phyloP scores from a whole-genome alignment of 2,888 invertebrate genomes.

The Agrochola circellaris region DNA sequence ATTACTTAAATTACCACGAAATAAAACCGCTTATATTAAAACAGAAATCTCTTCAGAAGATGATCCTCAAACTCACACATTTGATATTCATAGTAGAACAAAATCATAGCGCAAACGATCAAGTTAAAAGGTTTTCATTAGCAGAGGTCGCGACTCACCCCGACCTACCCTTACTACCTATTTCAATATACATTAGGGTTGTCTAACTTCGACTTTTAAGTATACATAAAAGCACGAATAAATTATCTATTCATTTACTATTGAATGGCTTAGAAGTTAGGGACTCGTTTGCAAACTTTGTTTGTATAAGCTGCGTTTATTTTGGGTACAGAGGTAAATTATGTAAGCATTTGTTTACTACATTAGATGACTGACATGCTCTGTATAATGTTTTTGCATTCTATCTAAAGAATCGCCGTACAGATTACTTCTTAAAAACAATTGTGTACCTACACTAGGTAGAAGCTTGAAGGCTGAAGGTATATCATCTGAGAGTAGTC shows the following conservation, averaged over 20 bases:
- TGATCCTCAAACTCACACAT: neutral
- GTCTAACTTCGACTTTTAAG: constrained; percentile 36
- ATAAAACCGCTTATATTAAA: neutral
- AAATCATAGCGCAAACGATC: constrained; percentile 27
- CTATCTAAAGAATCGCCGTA: neutral
- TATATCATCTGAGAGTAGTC: neutral
- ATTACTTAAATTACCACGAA: neutral
- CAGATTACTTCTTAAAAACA: neutral
- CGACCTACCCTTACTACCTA: constrained; percentile 17
- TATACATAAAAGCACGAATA: constrained; percentile 37
- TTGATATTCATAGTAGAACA: neutral
- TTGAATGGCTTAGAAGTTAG: constrained; percentile 32
- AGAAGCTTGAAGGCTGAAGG: neutral
- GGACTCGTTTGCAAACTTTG: constrained; percentile 6
- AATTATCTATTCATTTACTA: constrained; percentile 30
- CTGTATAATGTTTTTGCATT: neutral
- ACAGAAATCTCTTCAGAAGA: neutral
- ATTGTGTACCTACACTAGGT: neutral
- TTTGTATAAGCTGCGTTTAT: constrained; percentile 18
- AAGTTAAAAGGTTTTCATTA: constrained; percentile 55
- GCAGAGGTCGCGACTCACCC: constrained; percentile 16
- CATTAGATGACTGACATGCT: neutral
- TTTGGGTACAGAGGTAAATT: constrained; percentile 3
- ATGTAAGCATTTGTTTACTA: neutral
- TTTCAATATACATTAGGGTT: constrained; percentile 58